Base-by-base conservation (phyloP, 64 coral and sea anemone species). In the Stylophora pistillata region DNA sequence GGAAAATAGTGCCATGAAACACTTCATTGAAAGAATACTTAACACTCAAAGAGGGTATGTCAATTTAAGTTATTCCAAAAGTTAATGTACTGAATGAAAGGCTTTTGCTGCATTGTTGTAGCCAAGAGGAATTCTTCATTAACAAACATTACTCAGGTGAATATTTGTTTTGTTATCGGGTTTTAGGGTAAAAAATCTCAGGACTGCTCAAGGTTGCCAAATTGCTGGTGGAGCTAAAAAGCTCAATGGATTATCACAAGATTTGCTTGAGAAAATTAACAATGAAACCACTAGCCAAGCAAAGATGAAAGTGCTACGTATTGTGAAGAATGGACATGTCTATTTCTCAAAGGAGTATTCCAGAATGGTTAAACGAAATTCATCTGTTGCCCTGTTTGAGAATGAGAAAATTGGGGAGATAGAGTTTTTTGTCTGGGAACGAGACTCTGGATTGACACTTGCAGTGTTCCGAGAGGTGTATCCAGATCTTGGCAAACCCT, bases 21-120 rank as follows among this genome's bases (percentile, higher is more conserved):
- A 77, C 0, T 86, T 91, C 63, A 56, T 91, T 11, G 27, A 75
- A 27, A 91, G 81, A 18, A 86, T 91, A 82, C 81, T 91, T 13
- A 70, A 28, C 56, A 91, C 81, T 7, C 86, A 76, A 64, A 76
- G 89, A 58, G 81, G 74, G 74, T 86, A 86, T 58, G 31, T 27
- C n/a, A 26, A 41, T 53, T 41, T 53, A 76, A 18, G 69, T 72
- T 29, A 5, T 58, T 27, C 69, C n/a, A 72, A 72, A 30, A 30
- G 16, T 72, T 72, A 30, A 15, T 58, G 56, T 58, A 15, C 56
- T 58, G 15, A 7, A 58, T 58, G 15, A 58, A 58, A 58, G 56
- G 56, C 56, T 58, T 58, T 58, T 58, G 15, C 56, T 58, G 15
- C 54, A 0, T 52, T 78, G 54, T 20, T 78, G 75, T 33, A 78